Percentiles rank a stretch among this genome's conserved stretches.
These are phyloP conservation scores for Tiliqua scincoides DNA, from an alignment of 2,113 vertebrate genomes.

Conservation along the genomic window DNA sequence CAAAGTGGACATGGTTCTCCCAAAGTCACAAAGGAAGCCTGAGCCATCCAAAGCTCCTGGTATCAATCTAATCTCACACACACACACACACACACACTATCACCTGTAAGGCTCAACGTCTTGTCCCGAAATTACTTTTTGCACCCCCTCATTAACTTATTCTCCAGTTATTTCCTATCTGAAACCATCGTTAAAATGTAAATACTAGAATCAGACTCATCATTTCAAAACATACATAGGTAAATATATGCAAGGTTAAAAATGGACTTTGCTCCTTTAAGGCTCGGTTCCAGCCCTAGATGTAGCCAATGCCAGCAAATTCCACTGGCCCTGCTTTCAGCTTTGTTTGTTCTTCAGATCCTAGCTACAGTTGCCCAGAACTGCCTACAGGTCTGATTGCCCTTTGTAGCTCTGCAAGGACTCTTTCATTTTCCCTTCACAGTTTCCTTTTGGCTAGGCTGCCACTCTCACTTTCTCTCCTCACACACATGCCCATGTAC, in stretches of 20 bases:
- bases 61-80: background rate
- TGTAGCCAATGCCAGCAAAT: constrained; percentile 12
- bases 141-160: background rate
- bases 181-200: background rate
- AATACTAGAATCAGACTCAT: background rate
- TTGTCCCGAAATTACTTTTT: background rate
- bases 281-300: background rate
- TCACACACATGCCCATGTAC: background rate
- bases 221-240: background rate
- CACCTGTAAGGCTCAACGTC: background rate
- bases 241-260: constrained; percentile 1
- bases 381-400: constrained; percentile 17
- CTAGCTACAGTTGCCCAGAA: background rate
- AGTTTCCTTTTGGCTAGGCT: fast-evolving
- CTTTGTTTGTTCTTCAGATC: background rate
- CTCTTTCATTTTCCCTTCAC: fast-evolving
- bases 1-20: background rate
- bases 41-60: background rate
- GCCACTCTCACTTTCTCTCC: background rate
- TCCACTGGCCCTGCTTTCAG: constrained; percentile 10
- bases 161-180: background rate
- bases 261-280: constrained; percentile 56
- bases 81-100: background rate
- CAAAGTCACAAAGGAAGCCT: background rate
- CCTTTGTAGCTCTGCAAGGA: background rate